Base-by-base conservation (phyloP, 2,113 vertebrate species). In the Raphicerus campestris region DNA sequence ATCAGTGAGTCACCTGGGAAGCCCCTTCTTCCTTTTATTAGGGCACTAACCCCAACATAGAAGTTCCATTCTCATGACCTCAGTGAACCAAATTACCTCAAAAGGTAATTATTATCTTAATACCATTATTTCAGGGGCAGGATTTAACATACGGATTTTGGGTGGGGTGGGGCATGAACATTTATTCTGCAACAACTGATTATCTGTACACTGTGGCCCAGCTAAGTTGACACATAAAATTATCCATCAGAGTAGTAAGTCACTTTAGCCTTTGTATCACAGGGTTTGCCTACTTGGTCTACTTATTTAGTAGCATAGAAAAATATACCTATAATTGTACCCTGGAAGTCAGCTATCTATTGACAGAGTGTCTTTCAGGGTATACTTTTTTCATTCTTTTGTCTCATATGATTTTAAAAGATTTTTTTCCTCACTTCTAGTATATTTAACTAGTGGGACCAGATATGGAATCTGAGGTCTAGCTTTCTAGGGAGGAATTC, bases 401-500 rank as follows among this genome's bases (percentile, higher is more conserved):
- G 17, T 61, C 3, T 93, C 39, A 84, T 39, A 42, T 82, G n/a
- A 49, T 82, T 89, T 91, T 89, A n/a, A 93, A 86, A 11, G 13
- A 15, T 49, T n/a, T 77, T 88, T 88, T 66, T 56, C 4, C 22
- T 81, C 42, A 47, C 39, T 14, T 82, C n/a, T 56, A 97, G 84
- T 87, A 83, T 51, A 94, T 96, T 97, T 55, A 96, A 70, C 85
- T 3, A 35, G 87, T 53, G 63, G 75, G 1, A 2, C n/a, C 97
- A 97, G 95, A 97, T 96, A 60, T 63, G 91, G n/a, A 97, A 61
- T 47, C 53, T 17, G 22, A 8, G 1, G 81, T 75, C 81, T 88
- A 96, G 96, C 58, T 88, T 97, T 96, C 35, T 0, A 0, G 91
- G 63, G 75, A 97, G 0, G 32, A 51, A 96, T 91, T 94, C 78